Conservation (phyloP, 2,113 vertebrate genomes). For the Stictonetta naevosa region DNA sequence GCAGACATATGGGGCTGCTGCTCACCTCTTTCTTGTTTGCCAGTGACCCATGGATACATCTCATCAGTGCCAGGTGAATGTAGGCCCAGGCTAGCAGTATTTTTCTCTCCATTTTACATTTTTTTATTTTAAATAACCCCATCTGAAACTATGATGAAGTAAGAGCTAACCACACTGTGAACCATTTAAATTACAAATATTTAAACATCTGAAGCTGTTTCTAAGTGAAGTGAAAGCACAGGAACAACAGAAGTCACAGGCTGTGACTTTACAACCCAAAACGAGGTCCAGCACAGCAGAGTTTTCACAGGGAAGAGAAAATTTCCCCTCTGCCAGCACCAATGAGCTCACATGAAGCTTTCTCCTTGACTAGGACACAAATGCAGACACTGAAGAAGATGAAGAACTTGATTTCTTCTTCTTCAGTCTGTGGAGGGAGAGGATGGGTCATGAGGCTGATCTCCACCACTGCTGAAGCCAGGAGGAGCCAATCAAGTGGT, state of each 20-base stretch:
- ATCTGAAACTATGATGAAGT: neutral
- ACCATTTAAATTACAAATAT: neutral
- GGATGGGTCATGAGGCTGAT: accelerated
- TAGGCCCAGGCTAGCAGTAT: neutral
- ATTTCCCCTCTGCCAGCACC: neutral
- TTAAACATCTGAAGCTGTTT: neutral
- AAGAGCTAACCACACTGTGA: neutral
- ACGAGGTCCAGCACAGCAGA: neutral
- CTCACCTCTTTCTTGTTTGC: neutral
- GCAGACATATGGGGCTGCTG: neutral
- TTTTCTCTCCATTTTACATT: neutral
- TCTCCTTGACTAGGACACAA: neutral
- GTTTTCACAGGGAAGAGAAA: neutral
- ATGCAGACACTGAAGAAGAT: neutral
- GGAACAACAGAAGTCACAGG: neutral
- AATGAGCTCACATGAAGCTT: accelerated
- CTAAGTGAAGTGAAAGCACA: neutral
- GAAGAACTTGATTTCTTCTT: neutral
- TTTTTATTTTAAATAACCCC: neutral
- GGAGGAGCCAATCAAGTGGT: neutral
- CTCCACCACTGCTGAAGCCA: neutral
- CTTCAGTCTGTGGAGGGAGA: neutral
- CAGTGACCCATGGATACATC: neutral
- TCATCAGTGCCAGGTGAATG: neutral
- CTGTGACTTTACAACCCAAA: neutral